Evolutionary conservation across 2,113 vertebrate species (phyloP), one percentile per base, ranked within the genome.

Genomic region (Sorex araneus): DNA sequence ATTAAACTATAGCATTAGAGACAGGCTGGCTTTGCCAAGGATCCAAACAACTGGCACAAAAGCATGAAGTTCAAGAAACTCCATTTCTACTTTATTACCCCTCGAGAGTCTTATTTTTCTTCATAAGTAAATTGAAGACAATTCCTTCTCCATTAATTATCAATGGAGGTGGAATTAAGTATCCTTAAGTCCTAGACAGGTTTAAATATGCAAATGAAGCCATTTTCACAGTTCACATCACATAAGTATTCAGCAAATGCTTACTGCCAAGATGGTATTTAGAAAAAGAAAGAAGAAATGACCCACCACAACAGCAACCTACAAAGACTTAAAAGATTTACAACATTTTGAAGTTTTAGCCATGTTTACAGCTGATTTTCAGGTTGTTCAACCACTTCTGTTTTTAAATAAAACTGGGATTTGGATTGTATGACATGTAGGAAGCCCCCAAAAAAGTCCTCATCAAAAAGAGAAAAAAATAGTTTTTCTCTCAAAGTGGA

Each of bases 191-290:
- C 27, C 3, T 16, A 74, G 18, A 3, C 74, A 78, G 21, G 3
- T 89, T 66, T 86, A 83, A 74, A 70, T 43, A 81, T 73, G 70
- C 40, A 83, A 21, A 66, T 25, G 75, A 92, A 77, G 30, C 12
- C 40, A 81, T 70, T 87, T 91, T 90, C 30, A 27, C 23, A 18
- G 13, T 69, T 28, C 3, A 54, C 21, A 54, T 73, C 70, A 27
- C 13, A 36, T n/a, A 67, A 36, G 6, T 3, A 67, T 13, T 66
- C 71, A 80, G 4, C 32, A 87, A 66, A 74, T 66, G 21, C 27
- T 78, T 54, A 57, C 30, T 32, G 27, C 1, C 23, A 50, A 63
- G 45, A 69, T 25, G 19, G 2, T 84, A 66, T 63, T 54, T 73
- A 28, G 36, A 57, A 78, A 82, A 91, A 32, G 79, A 83, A 30